phyloP scores from a whole-genome alignment of 2,888 invertebrate genomes.

The Ptilodon capucinus region DNA sequence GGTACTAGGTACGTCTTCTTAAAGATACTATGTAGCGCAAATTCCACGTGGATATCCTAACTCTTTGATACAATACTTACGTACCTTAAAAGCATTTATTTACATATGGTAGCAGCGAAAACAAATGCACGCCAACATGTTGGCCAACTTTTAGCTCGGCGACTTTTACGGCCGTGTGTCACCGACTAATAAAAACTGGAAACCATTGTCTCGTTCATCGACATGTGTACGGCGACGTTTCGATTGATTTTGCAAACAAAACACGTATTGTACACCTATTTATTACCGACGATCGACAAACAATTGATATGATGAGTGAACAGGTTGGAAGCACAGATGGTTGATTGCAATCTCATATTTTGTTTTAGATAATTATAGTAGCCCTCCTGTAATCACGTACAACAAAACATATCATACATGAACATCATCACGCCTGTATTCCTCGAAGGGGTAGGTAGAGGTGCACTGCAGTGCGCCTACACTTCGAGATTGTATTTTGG shows the following conservation, averaged over 20 bases:
- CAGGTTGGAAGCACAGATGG: slow-evolving; percentile 49
- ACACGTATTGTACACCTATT: slow-evolving; percentile 65
- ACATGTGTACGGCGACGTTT: slow-evolving; percentile 70
- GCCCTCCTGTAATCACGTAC: not conserved
- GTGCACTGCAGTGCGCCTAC: too few relatives aligned
- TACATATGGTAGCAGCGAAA: too few relatives aligned
- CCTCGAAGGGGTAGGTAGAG: too few relatives aligned
- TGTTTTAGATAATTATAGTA: not conserved
- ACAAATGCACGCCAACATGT: not conserved
- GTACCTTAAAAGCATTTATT: too few relatives aligned
- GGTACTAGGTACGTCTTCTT: too few relatives aligned
- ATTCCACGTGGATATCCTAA: too few relatives aligned
- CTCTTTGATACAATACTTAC: too few relatives aligned
- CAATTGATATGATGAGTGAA: slow-evolving; percentile 48
- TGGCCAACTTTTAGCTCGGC: slow-evolving; percentile 1
- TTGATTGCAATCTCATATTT: slow-evolving; percentile 18
- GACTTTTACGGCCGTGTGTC: slow-evolving; percentile 39
- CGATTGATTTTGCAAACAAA: slow-evolving; percentile 76
- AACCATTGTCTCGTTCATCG: slow-evolving; percentile 68
- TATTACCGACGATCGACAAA: slow-evolving; percentile 56
- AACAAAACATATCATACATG: too few relatives aligned
- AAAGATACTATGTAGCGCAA: too few relatives aligned
- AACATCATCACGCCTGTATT: too few relatives aligned
- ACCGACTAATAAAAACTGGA: slow-evolving; percentile 53
- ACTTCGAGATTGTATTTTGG: too few relatives aligned